Base-by-base conservation (phyloP, 2,797 vertebrate genomes). In the Percopsis omiscomaycus region DNA sequence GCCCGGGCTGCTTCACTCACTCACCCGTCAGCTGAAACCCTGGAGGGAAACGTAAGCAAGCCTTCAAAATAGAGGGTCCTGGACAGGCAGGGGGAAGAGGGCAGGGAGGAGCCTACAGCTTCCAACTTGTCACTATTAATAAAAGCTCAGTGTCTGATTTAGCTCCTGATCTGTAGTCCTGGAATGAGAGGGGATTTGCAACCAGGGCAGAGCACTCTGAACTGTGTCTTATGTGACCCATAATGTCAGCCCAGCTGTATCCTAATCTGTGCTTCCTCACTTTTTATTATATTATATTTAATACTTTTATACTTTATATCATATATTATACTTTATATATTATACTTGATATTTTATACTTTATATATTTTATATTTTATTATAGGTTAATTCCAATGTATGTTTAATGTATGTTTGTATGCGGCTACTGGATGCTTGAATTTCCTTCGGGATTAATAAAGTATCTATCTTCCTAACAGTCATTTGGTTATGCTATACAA, bases 81-180 rank as follows among this genome's bases (percentile, higher is more conserved):
- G 2, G 45, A 63, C 76, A 82, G 84, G 81, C 54, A 12, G 60
- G 55, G 56, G 15, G 47, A 68, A 69, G 75, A 51, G 56, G 64
- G 46, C 27, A 51, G 66, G 74, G 75, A 49, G 64, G 69, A 63
- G 78, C 2, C 1, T 55, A 69, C 66, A 55, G 72, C 77, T 55
- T 79, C 69, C 64, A 68, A 74, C 58, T 68, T 75, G 77, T 87
- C 86, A 80, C 82, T 91, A 91, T 90, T 90, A 88, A 91, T 91
- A 90, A 87, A 88, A 81, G 71, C 72, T 66, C 55, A 68, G 83
- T 80, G 71, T 84, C 83, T 87, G 73, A 82, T 91, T 90, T 83
- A 86, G 83, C 64, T 73, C 15, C 53, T 59, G 73, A 66, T 77
- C 73, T 53, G 65, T 70, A 56, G 73, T 71, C 73, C 82, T 80